phyloP scores from a whole-genome alignment of 1,140 invertebrate genomes.

The Potamilus streckersoni region DNA sequence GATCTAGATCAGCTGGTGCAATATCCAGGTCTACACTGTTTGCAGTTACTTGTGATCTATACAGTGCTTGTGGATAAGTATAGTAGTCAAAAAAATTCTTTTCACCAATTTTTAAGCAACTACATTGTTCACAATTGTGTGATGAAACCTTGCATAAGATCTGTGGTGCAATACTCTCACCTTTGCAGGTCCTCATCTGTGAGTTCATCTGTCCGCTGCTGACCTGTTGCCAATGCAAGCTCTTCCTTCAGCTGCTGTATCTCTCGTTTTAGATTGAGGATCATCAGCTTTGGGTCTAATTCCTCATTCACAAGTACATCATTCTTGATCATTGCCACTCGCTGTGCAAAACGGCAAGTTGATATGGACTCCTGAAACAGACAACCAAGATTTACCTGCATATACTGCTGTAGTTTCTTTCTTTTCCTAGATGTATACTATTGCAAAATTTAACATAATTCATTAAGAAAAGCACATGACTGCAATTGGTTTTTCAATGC shows the following conservation, averaged over 20 bases:
- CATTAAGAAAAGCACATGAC: not conserved
- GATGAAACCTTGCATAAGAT: too few relatives aligned
- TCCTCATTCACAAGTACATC: conserved; percentile 73
- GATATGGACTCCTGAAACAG: conserved; percentile 73
- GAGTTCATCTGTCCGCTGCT: conserved; percentile 60
- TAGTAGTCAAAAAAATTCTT: too few relatives aligned
- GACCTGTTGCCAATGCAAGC: conserved; percentile 62
- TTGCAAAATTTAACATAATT: not conserved
- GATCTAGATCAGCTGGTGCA: too few relatives aligned
- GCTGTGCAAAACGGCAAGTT: conserved; percentile 77
- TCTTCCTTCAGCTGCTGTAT: conserved; percentile 65
- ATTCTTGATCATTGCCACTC: conserved; percentile 76
- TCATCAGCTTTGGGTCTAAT: conserved; percentile 71
- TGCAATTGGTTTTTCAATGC: too few relatives aligned
- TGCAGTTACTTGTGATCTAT: too few relatives aligned
- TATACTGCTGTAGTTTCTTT: not conserved
- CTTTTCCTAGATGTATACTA: not conserved
- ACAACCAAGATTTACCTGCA: not conserved
- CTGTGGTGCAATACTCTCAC: conserved; percentile 25
- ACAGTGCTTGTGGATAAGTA: too few relatives aligned
- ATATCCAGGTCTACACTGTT: too few relatives aligned
- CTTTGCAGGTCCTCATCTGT: conserved; percentile 61
- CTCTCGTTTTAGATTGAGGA: conserved; percentile 69
- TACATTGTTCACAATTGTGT: too few relatives aligned
- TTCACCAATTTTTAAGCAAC: too few relatives aligned